Percentiles rank a stretch among this genome's conserved stretches.
Evolutionary conservation across 1,140 invertebrate genomes (phyloP).

Genomic region (Pristionchus pacificus): DNA sequence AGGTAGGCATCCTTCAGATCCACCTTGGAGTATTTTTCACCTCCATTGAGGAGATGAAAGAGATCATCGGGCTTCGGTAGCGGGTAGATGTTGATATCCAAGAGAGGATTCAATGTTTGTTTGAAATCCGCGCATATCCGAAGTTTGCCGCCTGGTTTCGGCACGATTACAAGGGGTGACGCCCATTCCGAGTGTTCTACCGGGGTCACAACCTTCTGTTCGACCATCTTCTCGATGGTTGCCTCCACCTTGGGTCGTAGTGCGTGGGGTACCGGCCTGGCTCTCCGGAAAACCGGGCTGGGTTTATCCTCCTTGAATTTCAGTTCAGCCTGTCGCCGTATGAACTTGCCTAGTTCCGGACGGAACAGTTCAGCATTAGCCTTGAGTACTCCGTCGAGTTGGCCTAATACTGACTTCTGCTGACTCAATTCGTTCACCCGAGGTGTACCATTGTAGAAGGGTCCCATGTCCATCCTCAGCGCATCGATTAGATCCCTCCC

Average conservation of each 20-base stretch:
- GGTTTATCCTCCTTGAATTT: slow-evolving; percentile 16
- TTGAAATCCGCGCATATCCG: slow-evolving; percentile 59
- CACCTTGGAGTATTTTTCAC: slow-evolving; percentile 47
- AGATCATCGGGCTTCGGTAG: slow-evolving; percentile 50
- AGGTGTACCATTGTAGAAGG: too few species aligned
- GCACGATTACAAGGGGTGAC: too few species aligned
- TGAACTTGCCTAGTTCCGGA: slow-evolving; percentile 17
- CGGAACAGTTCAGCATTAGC: slow-evolving; percentile 15
- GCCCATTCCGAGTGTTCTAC: slow-evolving; percentile 58
- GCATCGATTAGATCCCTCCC: too few species aligned
- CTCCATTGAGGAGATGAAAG: slow-evolving; percentile 40
- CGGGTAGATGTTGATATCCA: slow-evolving; percentile 36
- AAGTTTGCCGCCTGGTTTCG: slow-evolving; percentile 56
- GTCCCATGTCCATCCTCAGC: too few species aligned
- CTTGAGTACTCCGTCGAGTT: too few species aligned
- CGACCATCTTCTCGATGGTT: slow-evolving; percentile 33
- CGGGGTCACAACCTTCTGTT: slow-evolving; percentile 54
- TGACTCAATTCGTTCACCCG: too few species aligned
- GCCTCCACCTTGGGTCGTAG: background rate
- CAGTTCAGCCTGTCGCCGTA: slow-evolving; percentile 19
- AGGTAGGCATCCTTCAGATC: slow-evolving; percentile 44
- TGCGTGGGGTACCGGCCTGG: slow-evolving; percentile 17
- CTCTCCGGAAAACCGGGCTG: slow-evolving; percentile 20
- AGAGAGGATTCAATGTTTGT: slow-evolving; percentile 44
- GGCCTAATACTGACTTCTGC: too few species aligned